phyloP scores from a whole-genome alignment of 1,140 invertebrate species.

The Samia ricini region DNA sequence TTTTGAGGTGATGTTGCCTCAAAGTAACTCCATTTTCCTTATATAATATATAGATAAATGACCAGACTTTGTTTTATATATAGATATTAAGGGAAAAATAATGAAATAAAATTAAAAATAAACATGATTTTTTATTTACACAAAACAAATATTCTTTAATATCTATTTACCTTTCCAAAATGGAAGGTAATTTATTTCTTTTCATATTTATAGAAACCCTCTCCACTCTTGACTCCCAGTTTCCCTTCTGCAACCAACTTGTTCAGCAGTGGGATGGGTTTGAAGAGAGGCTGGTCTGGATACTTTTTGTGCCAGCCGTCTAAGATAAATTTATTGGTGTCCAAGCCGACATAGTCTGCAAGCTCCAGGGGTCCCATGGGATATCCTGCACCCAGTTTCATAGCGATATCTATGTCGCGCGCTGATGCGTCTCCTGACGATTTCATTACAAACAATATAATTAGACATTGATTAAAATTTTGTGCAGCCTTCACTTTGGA shows the following conservation, averaged over 20 bases:
- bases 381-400: conserved; percentile 93
- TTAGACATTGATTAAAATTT: not conserved
- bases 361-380: conserved; percentile 93
- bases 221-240: conserved; percentile 89
- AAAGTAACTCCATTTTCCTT: too few species aligned
- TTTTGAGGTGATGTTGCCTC: too few species aligned
- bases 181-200: conserved; percentile 67
- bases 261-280: conserved; percentile 81
- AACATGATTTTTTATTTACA: not conserved
- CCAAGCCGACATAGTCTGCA: conserved; percentile 88
- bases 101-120: not conserved
- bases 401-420: conserved; percentile 88
- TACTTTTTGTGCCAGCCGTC: conserved; percentile 88
- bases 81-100: too few species aligned
- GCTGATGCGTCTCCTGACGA: conserved; percentile 81
- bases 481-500: too few species aligned
- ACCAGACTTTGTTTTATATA: too few species aligned
- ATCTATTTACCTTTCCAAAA: not conserved
- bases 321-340: conserved; percentile 83
- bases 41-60: too few species aligned
- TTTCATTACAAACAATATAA: conserved; percentile 10
- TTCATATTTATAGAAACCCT: conserved; percentile 92
- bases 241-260: conserved; percentile 90
- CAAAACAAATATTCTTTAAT: not conserved
- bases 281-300: conserved; percentile 87